Evolutionary conservation across 1,140 invertebrate species (phyloP).

Genomic region (Akabosia matsudoensis): DNA sequence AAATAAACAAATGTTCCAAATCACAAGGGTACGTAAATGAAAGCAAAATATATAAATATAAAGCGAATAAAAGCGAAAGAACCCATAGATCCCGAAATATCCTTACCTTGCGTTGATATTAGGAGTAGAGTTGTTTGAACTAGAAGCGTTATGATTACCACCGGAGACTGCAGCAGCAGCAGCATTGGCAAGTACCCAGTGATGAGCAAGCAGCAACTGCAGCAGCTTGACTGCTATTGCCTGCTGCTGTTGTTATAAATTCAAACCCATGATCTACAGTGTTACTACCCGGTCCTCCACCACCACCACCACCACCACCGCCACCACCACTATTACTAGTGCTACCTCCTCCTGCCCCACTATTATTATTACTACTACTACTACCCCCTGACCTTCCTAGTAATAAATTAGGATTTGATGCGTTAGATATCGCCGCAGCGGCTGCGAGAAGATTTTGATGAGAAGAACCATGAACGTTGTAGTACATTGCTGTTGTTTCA

Average conservation of each 20-base stretch:
- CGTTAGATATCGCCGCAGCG: background rate
- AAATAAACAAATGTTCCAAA: too few species aligned
- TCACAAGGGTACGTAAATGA: too few species aligned
- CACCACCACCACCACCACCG: background rate
- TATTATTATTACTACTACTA: background rate
- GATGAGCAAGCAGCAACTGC: conserved; percentile 22
- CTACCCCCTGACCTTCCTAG: background rate
- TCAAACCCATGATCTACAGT: background rate
- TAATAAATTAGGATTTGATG: background rate
- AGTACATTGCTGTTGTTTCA: background rate
- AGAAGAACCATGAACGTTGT: background rate
- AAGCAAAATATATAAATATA: too few species aligned
- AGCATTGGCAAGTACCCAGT: conserved; percentile 20
- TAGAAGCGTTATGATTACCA: conserved; percentile 11
- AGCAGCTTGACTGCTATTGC: conserved; percentile 5
- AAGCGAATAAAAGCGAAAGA: too few species aligned
- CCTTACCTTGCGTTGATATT: too few species aligned
- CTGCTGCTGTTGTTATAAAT: background rate
- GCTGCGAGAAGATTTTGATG: background rate
- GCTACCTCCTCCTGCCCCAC: too few species aligned
- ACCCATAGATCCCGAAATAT: too few species aligned
- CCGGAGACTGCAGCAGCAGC: background rate
- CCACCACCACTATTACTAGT: background rate
- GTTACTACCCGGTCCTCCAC: background rate
- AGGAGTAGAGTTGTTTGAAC: conserved; percentile 1